phyloP scores from a whole-genome alignment of 2,888 invertebrate species.

The Pasiphila rectangulata region DNA sequence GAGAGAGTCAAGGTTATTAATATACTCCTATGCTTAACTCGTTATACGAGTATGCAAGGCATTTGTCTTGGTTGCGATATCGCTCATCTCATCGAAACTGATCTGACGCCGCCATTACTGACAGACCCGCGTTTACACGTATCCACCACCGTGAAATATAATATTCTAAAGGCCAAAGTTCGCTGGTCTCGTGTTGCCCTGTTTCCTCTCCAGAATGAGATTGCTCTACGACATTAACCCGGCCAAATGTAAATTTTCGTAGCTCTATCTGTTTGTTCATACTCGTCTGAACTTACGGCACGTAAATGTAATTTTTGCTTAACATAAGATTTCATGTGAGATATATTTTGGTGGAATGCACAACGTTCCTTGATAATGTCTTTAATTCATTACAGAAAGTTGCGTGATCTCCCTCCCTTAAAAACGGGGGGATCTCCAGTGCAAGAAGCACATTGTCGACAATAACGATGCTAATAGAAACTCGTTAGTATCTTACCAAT shows the following conservation, averaged over 20 bases:
- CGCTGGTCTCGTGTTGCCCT: slow-evolving; percentile 51
- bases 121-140: slow-evolving; percentile 42
- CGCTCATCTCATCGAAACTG: slow-evolving; percentile 63
- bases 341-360: slow-evolving; percentile 17
- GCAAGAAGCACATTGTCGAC: slow-evolving; percentile 23
- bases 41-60: slow-evolving; percentile 63
- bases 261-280: slow-evolving; percentile 64
- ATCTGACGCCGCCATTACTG: slow-evolving; percentile 52
- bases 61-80: slow-evolving; percentile 73
- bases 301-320: slow-evolving; percentile 25
- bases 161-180: slow-evolving; percentile 47
- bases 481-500: background rate
- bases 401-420: slow-evolving; percentile 60
- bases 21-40: slow-evolving; percentile 37
- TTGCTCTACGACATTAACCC: slow-evolving; percentile 77
- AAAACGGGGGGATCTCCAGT: slow-evolving; percentile 48
- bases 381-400: slow-evolving; percentile 37
- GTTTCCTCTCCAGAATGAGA: slow-evolving; percentile 73
- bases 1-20: slow-evolving; percentile 62
- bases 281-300: slow-evolving; percentile 36
- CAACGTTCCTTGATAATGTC: slow-evolving; percentile 17
- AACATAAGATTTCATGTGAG: slow-evolving; percentile 15
- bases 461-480: background rate
- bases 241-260: slow-evolving; percentile 76
- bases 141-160: slow-evolving; percentile 28